Evolutionary conservation across 2,113 vertebrate genomes (phyloP), one percentile per base, ranked within the genome.

Genomic region (Phainopepla nitens): DNA sequence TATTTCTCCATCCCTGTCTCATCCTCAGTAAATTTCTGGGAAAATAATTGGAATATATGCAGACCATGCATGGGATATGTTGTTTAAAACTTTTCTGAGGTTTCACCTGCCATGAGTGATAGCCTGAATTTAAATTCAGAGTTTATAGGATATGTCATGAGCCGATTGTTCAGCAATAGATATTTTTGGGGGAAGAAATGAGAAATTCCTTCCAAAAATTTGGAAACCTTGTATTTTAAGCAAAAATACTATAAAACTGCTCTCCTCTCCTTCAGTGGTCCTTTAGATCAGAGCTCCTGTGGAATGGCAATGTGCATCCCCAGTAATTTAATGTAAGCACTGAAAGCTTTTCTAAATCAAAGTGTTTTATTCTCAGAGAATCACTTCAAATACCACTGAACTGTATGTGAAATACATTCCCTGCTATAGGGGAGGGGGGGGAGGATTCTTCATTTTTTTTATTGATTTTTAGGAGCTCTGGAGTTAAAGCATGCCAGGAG

Each of bases 401-500:
- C 91, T 87, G 33, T 57, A 54, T 50, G 39, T 92, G 81, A 95
- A 87, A 97, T 96, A 92, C 57, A 50, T 76, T 35, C 89, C 45
- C 83, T 50, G 83, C 82, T 60, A 27, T 16, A 15, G 60, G 39
- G 69, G 33, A 22, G 18, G 24, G 61, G 15, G 28, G 9, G 5
- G 20, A 23, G 18, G 15, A 13, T 95, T 97, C 97, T 97, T 98
- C 95, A 91, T 98, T 98, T 98, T 98, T 95, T 94, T 93, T 98
- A 99, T 99, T 98, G 99, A 99, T 99, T 99, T 98, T 98, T 97
- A 96, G 98, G 97, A 96, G 97, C 98, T 97, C 98, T 98, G 97
- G 98, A 98, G 98, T 98, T 99, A 98, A 98, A 98, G 97, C 98
- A 97, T 97, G 98, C 98, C 99, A 99, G 98, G 98, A 98, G 98